Evolutionary conservation across 2,797 vertebrate species (phyloP).

Genomic region (Bufotes viridis): DNA sequence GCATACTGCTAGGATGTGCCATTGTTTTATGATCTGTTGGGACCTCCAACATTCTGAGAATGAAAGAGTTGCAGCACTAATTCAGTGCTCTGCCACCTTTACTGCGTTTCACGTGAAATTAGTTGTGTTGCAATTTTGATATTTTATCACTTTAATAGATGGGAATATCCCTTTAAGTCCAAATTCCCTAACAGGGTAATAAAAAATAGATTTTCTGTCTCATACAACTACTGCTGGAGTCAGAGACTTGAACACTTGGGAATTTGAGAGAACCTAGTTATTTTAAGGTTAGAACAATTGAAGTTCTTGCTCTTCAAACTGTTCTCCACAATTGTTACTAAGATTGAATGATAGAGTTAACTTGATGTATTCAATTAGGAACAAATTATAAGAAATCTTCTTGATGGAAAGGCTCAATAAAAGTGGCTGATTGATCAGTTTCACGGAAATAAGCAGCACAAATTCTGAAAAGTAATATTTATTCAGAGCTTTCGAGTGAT

Average conservation of each 20-base stretch:
- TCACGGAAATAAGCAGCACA: slow-evolving; percentile 2
- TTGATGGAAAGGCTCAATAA: slow-evolving; percentile 18
- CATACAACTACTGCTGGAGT: too few species aligned
- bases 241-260: neutral
- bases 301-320: neutral
- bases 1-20: too few species aligned
- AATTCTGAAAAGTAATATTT: slow-evolving; percentile 27
- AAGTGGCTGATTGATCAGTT: slow-evolving; percentile 4
- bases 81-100: too few species aligned
- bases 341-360: slow-evolving; percentile 8
- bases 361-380: neutral
- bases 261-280: neutral
- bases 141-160: too few species aligned
- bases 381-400: slow-evolving; percentile 15
- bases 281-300: slow-evolving; percentile 16
- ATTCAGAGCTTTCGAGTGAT: slow-evolving; percentile 4
- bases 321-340: neutral
- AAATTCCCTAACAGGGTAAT: too few species aligned
- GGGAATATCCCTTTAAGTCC: too few species aligned
- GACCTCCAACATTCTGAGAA: too few species aligned
- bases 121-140: too few species aligned
- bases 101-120: too few species aligned
- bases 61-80: too few species aligned
- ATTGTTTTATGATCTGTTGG: too few species aligned
- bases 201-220: too few species aligned